Conservation (phyloP, 2,113 vertebrate genomes). For the Alectura lathami region DNA sequence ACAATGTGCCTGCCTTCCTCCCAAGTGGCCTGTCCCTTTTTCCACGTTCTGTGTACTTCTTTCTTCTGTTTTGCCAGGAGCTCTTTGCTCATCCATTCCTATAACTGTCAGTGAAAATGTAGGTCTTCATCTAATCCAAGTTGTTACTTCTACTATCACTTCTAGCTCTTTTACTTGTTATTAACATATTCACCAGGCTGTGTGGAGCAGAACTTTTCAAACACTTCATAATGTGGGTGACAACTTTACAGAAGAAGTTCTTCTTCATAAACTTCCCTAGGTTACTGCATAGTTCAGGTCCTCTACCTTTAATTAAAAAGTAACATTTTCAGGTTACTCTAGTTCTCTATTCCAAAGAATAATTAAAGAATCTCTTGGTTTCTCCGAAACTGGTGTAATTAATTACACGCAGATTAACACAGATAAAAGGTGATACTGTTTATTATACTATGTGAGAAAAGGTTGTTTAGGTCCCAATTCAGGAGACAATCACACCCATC, state of each 20-base stretch:
- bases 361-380: not conserved
- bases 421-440: no score
- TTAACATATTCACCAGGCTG: not conserved
- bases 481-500: not conserved
- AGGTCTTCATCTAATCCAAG: rapidly evolving
- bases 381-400: not conserved
- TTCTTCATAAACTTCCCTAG: not conserved
- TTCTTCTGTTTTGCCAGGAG: not conserved
- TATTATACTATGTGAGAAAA: not conserved
- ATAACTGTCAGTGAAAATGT: not conserved
- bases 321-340: not conserved
- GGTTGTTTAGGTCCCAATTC: not conserved
- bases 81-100: not conserved
- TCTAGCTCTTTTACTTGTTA: not conserved
- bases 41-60: not conserved
- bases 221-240: rapidly evolving
- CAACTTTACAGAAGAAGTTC: not conserved
- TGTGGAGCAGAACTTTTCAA: not conserved
- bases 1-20: not conserved
- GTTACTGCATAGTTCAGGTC: not conserved
- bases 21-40: not conserved
- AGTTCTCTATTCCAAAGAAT: not conserved
- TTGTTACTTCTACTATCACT: not conserved
- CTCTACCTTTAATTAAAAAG: not conserved
- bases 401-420: not conserved